phyloP scores from a whole-genome alignment of 2,797 vertebrate species.

The Odontamblyopus lacepedii region DNA sequence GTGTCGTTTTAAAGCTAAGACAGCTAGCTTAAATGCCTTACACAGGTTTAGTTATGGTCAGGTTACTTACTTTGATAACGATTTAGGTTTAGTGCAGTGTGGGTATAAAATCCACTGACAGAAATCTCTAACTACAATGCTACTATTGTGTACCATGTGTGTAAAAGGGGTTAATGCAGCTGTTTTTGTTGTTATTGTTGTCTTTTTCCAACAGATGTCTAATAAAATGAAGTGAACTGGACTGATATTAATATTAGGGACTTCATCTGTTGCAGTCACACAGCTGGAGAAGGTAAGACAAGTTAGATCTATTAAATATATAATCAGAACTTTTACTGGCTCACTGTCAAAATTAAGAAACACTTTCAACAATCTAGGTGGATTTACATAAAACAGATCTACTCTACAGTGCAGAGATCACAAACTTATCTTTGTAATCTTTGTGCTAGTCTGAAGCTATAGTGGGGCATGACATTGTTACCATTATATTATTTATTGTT shows the following conservation, averaged over 20 bases:
- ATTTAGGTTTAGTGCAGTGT: background rate
- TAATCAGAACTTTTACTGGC: background rate
- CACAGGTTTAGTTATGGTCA: background rate
- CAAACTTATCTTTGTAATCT: no score
- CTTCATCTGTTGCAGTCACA: no score
- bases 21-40: conserved; percentile 19
- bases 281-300: conserved; percentile 4
- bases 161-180: background rate
- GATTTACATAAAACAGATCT: no score
- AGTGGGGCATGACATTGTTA: no score
- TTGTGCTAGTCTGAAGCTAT: no score
- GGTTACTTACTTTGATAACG: background rate
- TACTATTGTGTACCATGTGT: background rate
- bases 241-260: background rate
- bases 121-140: background rate
- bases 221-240: background rate
- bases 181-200: background rate
- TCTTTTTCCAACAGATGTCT: background rate
- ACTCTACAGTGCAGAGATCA: no score
- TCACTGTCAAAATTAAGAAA: background rate
- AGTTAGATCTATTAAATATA: background rate
- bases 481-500: no score
- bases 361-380: no score
- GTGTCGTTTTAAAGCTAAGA: background rate
- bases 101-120: background rate